phyloP scores from a whole-genome alignment of 2,888 invertebrate genomes.

The Anoplius nigerrimus region DNA sequence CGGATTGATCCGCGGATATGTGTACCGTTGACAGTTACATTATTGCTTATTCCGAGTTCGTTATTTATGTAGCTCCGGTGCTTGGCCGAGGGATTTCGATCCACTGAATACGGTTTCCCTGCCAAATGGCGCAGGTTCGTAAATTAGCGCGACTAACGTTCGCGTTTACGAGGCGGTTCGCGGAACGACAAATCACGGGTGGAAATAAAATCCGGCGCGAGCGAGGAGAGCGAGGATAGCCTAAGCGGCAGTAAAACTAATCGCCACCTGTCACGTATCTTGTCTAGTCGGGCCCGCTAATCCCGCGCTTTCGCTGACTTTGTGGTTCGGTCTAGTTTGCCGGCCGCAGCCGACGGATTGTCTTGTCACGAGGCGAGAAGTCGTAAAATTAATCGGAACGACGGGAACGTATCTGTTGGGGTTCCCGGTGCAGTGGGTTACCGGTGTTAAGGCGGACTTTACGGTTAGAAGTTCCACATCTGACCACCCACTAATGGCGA shows the following conservation, averaged over 20 bases:
- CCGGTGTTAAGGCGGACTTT: too few species aligned
- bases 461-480: too few species aligned
- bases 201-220: conserved; percentile 1
- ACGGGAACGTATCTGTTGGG: neutral
- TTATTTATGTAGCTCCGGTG: too few species aligned
- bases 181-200: conserved; percentile 25
- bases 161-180: conserved; percentile 23
- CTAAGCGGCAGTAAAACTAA: conserved; percentile 15
- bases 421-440: too few species aligned
- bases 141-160: too few species aligned
- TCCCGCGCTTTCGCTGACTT: neutral
- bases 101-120: neutral
- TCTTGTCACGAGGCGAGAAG: neutral
- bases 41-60: too few species aligned
- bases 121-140: neutral
- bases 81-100: neutral
- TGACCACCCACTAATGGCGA: too few species aligned
- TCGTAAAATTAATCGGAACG: neutral
- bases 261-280: conserved; percentile 12
- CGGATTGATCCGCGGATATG: too few species aligned
- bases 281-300: neutral
- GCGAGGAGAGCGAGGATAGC: neutral
- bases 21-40: too few species aligned
- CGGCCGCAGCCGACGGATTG: too few species aligned
- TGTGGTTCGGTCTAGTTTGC: neutral